A percentile compares a stretch with the other conserved stretches of the same genome.
Conservation (phyloP, 53 echinoderm and acorn worm species). For the Antedon mediterranea region DNA sequence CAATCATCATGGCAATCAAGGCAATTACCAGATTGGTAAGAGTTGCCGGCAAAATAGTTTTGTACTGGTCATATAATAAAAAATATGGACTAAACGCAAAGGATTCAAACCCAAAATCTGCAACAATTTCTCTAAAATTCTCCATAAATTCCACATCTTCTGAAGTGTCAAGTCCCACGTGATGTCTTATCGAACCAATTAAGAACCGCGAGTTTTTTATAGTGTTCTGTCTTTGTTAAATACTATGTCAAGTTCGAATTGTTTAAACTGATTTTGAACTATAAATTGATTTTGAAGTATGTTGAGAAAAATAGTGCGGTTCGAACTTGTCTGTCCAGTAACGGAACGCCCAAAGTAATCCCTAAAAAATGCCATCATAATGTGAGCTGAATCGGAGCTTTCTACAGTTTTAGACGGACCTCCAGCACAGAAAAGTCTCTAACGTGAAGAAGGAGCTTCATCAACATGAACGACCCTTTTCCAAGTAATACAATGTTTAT, state of each 20-base stretch:
- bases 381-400: constrained; percentile 9
- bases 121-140: neutral
- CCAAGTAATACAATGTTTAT: constrained; percentile 26
- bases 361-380: constrained; percentile 30
- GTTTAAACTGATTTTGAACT: constrained; percentile 2
- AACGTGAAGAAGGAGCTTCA: constrained; percentile 13
- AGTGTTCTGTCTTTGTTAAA: constrained; percentile 10
- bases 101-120: constrained; percentile 14
- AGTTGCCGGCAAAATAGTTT: constrained; percentile 22
- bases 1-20: constrained; percentile 29
- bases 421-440: constrained; percentile 27
- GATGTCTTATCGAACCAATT: constrained; percentile 7
- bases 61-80: constrained; percentile 35
- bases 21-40: constrained; percentile 41
- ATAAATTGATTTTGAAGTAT: constrained; percentile 32
- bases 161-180: neutral
- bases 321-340: too few species aligned
- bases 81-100: constrained; percentile 33
- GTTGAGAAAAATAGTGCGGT: constrained; percentile 6
- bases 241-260: constrained; percentile 14
- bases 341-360: constrained; percentile 19
- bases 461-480: constrained; percentile 24
- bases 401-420: neutral
- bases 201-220: constrained; percentile 25
- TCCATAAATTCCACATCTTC: constrained; percentile 30